A percentile compares a stretch with the other conserved stretches of the same genome.
phyloP scores from a whole-genome alignment of 2,797 vertebrate genomes.

The Harpagifer antarcticus region DNA sequence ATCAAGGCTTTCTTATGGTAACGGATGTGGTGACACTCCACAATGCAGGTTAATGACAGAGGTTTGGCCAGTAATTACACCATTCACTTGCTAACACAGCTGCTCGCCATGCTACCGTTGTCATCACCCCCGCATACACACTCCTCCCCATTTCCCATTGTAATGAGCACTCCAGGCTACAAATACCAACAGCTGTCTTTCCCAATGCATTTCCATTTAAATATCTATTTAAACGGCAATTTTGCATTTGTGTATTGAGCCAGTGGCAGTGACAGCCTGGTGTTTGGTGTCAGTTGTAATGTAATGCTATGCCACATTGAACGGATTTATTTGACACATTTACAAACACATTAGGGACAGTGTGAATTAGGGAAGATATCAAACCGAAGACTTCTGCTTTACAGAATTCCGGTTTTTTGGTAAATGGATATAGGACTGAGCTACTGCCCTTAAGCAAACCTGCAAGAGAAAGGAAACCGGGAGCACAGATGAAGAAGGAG shows the following conservation, averaged over 20 bases:
- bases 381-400: slow-evolving; percentile 1
- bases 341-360: slow-evolving; percentile 32
- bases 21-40: slow-evolving; percentile 91
- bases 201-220: slow-evolving; percentile 83
- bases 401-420: too few species aligned
- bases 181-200: slow-evolving; percentile 85
- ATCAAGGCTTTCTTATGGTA: slow-evolving; percentile 96
- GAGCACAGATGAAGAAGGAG: slow-evolving; percentile 6
- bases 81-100: slow-evolving; percentile 95
- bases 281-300: slow-evolving; percentile 55
- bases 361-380: slow-evolving; percentile 15
- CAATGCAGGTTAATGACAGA: slow-evolving; percentile 93
- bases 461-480: background rate
- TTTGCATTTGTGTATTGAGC: slow-evolving; percentile 77
- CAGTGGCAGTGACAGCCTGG: slow-evolving; percentile 33
- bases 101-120: slow-evolving; percentile 91
- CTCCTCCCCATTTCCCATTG: slow-evolving; percentile 90
- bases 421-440: background rate
- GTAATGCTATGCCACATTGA: slow-evolving; percentile 35
- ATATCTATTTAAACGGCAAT: slow-evolving; percentile 77
- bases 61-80: slow-evolving; percentile 91
- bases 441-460: background rate
- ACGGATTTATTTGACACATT: slow-evolving; percentile 57
- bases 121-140: slow-evolving; percentile 74
- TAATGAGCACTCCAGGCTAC: slow-evolving; percentile 91